These are phyloP conservation scores for Dolichoris vasculosae DNA, from an alignment of 1,140 invertebrate species.

Conservation along the genomic window DNA sequence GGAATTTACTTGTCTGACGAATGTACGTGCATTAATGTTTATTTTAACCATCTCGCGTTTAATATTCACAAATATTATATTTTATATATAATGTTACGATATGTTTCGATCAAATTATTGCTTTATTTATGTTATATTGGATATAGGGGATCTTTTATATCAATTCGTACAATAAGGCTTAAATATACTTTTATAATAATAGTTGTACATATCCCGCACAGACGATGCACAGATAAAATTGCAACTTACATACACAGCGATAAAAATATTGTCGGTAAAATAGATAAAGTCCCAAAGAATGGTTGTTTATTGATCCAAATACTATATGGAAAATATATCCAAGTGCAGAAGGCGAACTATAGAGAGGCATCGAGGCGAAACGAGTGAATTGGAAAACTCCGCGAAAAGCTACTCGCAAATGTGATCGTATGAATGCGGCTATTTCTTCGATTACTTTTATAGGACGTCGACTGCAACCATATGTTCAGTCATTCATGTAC, in stretches of 20 bases:
- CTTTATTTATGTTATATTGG: not conserved
- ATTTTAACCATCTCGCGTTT: not conserved
- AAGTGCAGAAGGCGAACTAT: not conserved
- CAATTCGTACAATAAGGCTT: not conserved
- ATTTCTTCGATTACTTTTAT: not conserved
- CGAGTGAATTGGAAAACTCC: not conserved
- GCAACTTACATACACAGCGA: not conserved
- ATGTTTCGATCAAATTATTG: not conserved
- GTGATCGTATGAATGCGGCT: not conserved
- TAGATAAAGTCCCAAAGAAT: not conserved
- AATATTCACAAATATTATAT: not conserved
- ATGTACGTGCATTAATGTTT: not conserved
- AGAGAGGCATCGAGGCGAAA: not conserved
- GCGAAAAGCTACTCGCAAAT: not conserved
- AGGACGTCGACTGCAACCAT: not conserved
- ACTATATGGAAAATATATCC: not conserved
- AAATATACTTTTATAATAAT: not conserved
- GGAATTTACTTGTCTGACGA: not conserved
- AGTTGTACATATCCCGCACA: not conserved
- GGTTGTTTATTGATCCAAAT: not conserved
- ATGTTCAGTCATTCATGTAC: not conserved
- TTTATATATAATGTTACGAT: no score
- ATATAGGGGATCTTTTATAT: not conserved
- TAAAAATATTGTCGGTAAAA: not conserved
- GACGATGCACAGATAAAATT: not conserved